A percentile compares a stretch with the other conserved stretches of the same genome.
phyloP scores from a whole-genome alignment of 1,140 invertebrate genomes.

The Elymnias hypermnestra region DNA sequence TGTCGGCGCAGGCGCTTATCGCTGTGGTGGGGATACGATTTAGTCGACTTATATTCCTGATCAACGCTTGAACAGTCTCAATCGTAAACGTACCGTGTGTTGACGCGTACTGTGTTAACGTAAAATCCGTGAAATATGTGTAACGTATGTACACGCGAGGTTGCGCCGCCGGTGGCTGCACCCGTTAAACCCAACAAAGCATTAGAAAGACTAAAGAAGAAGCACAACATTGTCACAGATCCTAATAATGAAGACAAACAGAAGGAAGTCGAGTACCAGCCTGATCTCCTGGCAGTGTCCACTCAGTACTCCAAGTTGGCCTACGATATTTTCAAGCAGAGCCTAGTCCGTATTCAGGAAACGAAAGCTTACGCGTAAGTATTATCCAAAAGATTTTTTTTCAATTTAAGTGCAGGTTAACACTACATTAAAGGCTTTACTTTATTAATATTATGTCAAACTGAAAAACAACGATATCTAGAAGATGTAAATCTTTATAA shows the following conservation, averaged over 20 bases:
- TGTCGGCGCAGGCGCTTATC: constrained; percentile 19
- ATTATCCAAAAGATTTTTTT: too few relatives aligned
- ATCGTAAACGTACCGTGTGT: constrained; percentile 14
- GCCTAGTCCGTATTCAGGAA: constrained; percentile 43
- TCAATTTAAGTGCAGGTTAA: too few relatives aligned
- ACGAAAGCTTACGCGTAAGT: constrained; percentile 67
- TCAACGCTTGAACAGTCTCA: constrained; percentile 29
- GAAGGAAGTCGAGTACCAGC: constrained; percentile 62
- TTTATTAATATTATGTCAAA: too few relatives aligned
- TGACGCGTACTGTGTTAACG: constrained; percentile 6
- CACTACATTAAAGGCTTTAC: too few relatives aligned
- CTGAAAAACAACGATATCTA: too few relatives aligned
- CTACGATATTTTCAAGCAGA: constrained; percentile 50
- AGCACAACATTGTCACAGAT: constrained; percentile 59
- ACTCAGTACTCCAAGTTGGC: constrained; percentile 57
- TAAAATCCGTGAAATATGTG: constrained; percentile 42
- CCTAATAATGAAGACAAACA: constrained; percentile 48
- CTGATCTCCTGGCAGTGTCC: constrained; percentile 59
- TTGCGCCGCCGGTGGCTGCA: constrained; percentile 27
- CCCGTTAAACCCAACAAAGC: constrained; percentile 34
- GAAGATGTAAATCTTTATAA: too few relatives aligned
- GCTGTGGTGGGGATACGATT: constrained; percentile 43
- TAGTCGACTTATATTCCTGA: constrained; percentile 49
- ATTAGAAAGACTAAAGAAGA: constrained; percentile 54
- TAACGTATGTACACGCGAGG: constrained; percentile 61